phyloP scores from a whole-genome alignment of 2,888 invertebrate genomes.

The Sthenelais limicola region DNA sequence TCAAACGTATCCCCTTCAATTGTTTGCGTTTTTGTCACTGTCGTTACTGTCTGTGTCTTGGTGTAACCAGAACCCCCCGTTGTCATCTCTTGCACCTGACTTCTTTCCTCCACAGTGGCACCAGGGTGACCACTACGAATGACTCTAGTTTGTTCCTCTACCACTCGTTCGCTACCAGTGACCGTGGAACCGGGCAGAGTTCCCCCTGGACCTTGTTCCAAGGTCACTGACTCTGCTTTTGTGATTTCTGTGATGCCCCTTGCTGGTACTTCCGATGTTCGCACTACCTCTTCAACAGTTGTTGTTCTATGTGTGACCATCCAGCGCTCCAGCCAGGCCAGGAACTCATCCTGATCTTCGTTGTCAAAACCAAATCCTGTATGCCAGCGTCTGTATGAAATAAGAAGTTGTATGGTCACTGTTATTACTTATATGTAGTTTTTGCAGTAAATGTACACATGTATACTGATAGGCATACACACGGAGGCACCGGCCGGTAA shows the following conservation, averaged over 20 bases:
- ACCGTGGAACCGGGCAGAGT: no score
- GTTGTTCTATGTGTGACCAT: not conserved
- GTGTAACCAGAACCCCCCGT: constrained; percentile 25
- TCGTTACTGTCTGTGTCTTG: not conserved
- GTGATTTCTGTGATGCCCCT: no score
- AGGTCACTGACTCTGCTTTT: no score
- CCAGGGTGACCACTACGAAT: not conserved
- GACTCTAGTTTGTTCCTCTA: constrained; percentile 7
- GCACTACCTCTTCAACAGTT: constrained; percentile 28
- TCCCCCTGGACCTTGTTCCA: no score
- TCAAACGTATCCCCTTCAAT: no score
- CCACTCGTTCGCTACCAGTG: not conserved
- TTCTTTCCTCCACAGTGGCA: not conserved
- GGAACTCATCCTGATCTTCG: constrained; percentile 37
- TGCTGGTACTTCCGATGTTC: not conserved
- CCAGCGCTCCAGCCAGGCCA: constrained; percentile 32
- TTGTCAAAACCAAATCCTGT: constrained; percentile 34
- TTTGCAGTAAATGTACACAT: no score
- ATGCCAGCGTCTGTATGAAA: constrained; percentile 38
- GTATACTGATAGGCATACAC: no score
- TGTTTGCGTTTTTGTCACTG: constrained; percentile 2
- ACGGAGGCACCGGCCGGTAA: no score
- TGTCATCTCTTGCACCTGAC: constrained; percentile 11
- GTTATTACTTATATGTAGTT: no score
- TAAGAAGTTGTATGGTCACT: no score